A percentile compares a stretch with the other conserved stretches of the same genome.
Evolutionary conservation across 2,113 vertebrate genomes (phyloP).

Genomic region (Xyliphius kryptos): DNA sequence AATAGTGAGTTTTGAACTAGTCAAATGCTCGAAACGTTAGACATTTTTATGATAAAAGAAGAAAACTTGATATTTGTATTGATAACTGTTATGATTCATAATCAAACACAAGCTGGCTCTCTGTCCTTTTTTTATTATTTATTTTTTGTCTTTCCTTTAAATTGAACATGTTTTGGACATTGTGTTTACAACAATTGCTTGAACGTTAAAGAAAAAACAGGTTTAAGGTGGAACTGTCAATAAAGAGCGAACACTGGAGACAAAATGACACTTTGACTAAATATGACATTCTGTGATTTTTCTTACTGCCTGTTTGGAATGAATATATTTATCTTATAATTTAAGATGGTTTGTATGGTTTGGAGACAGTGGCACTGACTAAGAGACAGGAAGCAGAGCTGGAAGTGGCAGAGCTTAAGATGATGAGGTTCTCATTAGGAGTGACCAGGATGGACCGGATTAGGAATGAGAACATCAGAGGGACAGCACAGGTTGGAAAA

Average conservation of each 20-base stretch:
- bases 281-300: too few species aligned
- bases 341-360: too few species aligned
- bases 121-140: conserved; percentile 24
- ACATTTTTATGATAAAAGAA: conserved; percentile 47
- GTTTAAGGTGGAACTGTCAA: conserved; percentile 58
- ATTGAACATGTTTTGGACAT: conserved; percentile 53
- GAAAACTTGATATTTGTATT: conserved; percentile 61
- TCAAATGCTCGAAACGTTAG: conserved; percentile 50
- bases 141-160: conserved; percentile 51
- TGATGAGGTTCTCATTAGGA: too few species aligned
- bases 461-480: too few species aligned
- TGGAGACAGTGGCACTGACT: too few species aligned
- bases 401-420: too few species aligned
- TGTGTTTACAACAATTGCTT: conserved; percentile 71
- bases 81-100: conserved; percentile 51
- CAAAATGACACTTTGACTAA: conserved; percentile 17
- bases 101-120: too few species aligned
- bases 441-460: too few species aligned
- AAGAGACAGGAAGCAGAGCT: too few species aligned
- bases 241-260: conserved; percentile 67
- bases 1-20: conserved; percentile 34
- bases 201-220: conserved; percentile 62
- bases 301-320: too few species aligned
- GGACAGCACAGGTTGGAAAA: too few species aligned
- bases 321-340: too few species aligned